These are phyloP conservation scores for Caenorhabditis briggsae DNA, from an alignment of 1,140 invertebrate species.

Conservation along the genomic window DNA sequence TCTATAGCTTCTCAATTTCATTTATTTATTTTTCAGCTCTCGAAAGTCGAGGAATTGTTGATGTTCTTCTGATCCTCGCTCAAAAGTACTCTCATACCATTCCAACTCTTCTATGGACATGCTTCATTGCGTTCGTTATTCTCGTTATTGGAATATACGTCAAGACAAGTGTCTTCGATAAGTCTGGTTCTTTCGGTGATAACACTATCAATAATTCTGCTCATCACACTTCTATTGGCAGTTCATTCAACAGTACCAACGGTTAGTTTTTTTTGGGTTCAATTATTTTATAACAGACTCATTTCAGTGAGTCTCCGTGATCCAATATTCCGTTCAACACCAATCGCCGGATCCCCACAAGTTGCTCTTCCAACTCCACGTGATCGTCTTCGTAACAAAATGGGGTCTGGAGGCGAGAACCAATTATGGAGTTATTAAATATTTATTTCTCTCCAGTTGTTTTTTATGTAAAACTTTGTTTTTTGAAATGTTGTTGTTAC, in stretches of 20 bases:
- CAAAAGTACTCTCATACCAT: constrained; percentile 34
- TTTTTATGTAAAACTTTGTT: not conserved
- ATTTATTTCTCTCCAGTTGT: not conserved
- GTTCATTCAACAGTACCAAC: constrained; percentile 22
- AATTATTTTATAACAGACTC: not conserved
- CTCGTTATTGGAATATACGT: not conserved
- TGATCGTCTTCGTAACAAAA: constrained; percentile 21
- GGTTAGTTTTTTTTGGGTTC: not conserved
- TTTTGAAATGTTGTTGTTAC: not conserved
- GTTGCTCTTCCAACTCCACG: not conserved
- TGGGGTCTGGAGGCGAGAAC: constrained; percentile 32
- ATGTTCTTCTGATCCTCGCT: constrained; percentile 48
- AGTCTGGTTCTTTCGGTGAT: constrained; percentile 15
- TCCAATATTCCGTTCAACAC: constrained; percentile 21
- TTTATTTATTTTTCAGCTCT: constrained; percentile 32
- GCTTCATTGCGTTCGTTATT: constrained; percentile 47
- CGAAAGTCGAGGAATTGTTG: constrained; percentile 46
- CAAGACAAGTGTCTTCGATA: constrained; percentile 29
- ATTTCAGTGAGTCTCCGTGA: constrained; percentile 32
- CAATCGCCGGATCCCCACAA: constrained; percentile 37
- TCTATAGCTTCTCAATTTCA: not conserved
- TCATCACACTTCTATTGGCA: constrained; percentile 5
- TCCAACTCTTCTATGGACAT: constrained; percentile 54
- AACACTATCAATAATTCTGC: not conserved
- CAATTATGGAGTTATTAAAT: constrained; percentile 3